Base-by-base conservation (phyloP, 1,140 invertebrate species). In the Triops cancriformis region DNA sequence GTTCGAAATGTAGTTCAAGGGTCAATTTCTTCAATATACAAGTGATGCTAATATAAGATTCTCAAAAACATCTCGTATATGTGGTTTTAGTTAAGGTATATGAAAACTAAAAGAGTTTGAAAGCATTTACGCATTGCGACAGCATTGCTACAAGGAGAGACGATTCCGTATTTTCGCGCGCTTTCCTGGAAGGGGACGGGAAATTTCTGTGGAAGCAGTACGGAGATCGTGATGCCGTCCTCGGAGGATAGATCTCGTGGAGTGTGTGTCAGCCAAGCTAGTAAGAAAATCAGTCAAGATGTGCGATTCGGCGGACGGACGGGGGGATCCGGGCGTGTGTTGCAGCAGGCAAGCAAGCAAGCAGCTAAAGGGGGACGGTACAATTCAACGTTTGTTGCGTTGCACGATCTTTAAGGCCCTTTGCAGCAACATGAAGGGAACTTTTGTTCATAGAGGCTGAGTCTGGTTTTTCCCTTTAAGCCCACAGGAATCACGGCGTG, bases 361-460 rank as follows among this genome's bases (percentile, higher is more conserved):
- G 7, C 31, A 37, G 31, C 31, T 37, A n/a, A 64, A 64, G 23
- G 51, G 23, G 51, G 51, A 64, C 51, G 51, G 51, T n/a, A 64
- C 51, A 14, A 64, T 64, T 14, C 51, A 37, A 18, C 51, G 51
- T 64, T 64, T 64, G 51, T 64, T 64, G 51, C 51, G 51, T 64
- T 64, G 51, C 14, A 64, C 51, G 51, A 64, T 64, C 51, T 64
- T 64, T 64, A 64, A 64, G 51, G 18, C 51, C 51, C 31, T 37
- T 37, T 64, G 51, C 51, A 64, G 51, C 51, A 23, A 64, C 51
- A 64, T 64, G 51, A 64, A 64, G 51, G 51, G 51, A 64, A 64
- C 51, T n/a, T 64, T 64, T n/a, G 51, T 64, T 64, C 51, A 64
- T 64, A 64, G 51, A 7, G 51, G 51, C 51, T 23, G 23, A 64